Evolutionary conservation across 2,797 vertebrate species (phyloP).

Genomic region (Orientallactaga sibirica): DNA sequence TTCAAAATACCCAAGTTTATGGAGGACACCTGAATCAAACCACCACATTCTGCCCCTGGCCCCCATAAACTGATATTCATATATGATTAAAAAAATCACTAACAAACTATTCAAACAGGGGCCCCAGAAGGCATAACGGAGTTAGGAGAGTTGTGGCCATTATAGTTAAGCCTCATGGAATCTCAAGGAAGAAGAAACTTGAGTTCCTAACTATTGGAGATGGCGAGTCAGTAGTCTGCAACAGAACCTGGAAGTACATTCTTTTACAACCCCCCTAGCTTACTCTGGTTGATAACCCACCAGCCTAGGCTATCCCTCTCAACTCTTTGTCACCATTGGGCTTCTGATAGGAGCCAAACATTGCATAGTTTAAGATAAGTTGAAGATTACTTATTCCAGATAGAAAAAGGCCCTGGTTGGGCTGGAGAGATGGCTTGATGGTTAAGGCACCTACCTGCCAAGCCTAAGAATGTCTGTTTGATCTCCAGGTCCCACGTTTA

Average conservation of each 20-base stretch:
- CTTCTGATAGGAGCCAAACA: neutral
- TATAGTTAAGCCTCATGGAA: neutral
- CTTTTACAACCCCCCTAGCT: neutral
- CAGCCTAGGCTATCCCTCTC: neutral
- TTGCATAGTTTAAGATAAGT: neutral
- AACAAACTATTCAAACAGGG: neutral
- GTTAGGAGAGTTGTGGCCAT: neutral
- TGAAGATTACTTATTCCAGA: neutral
- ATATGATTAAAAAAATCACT: too few relatives aligned
- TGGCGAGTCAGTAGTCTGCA: neutral
- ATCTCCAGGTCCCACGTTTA: too few relatives aligned
- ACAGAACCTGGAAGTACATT: rapidly evolving
- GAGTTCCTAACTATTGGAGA: too few relatives aligned
- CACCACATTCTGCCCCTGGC: too few relatives aligned
- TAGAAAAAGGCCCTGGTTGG: neutral
- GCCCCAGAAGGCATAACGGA: neutral
- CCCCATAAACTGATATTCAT: too few relatives aligned
- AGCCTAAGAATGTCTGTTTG: too few relatives aligned
- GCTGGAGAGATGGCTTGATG: too few relatives aligned
- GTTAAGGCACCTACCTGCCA: too few relatives aligned
- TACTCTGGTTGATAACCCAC: neutral
- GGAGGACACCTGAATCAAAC: too few relatives aligned
- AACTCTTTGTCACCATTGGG: neutral
- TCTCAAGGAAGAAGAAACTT: neutral
- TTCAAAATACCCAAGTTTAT: too few relatives aligned